Conservation (phyloP, 2,113 vertebrate genomes). For the Ammodytes dubius region DNA sequence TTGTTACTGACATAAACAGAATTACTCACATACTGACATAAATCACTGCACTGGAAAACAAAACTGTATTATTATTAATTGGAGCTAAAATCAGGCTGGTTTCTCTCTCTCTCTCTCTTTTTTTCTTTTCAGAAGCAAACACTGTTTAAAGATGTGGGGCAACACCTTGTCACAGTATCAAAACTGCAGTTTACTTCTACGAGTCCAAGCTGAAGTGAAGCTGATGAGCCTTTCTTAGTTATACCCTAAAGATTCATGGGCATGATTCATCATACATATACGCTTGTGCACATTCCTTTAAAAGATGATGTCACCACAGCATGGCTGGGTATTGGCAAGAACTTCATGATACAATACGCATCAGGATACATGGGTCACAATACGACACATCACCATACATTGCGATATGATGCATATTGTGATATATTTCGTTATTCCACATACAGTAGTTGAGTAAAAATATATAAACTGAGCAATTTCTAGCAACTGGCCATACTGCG, state of each 20-base stretch:
- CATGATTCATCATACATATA: neutral
- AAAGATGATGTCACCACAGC: neutral
- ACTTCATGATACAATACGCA: too few species aligned
- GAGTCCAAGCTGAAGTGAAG: neutral
- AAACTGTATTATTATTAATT: slow-evolving; percentile 29
- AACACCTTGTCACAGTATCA: neutral
- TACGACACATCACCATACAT: too few species aligned
- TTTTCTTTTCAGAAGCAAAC: neutral
- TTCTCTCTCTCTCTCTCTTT: neutral
- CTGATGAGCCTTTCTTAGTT: neutral
- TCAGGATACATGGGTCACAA: too few species aligned
- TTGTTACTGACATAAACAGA: slow-evolving; percentile 28
- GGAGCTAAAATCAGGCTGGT: neutral
- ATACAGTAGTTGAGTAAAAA: too few species aligned
- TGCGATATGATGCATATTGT: too few species aligned
- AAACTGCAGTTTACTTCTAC: neutral
- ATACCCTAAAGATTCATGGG: neutral
- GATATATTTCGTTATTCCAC: too few species aligned
- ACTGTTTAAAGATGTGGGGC: neutral
- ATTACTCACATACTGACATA: neutral
- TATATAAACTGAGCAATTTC: too few species aligned
- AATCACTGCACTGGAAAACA: slow-evolving; percentile 11
- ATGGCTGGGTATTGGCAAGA: too few species aligned
- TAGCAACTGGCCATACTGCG: too few species aligned
- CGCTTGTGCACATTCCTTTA: neutral